These are phyloP conservation scores for Pangasius sanitwongsei DNA, from an alignment of 2,797 vertebrate species.

Conservation along the genomic window DNA sequence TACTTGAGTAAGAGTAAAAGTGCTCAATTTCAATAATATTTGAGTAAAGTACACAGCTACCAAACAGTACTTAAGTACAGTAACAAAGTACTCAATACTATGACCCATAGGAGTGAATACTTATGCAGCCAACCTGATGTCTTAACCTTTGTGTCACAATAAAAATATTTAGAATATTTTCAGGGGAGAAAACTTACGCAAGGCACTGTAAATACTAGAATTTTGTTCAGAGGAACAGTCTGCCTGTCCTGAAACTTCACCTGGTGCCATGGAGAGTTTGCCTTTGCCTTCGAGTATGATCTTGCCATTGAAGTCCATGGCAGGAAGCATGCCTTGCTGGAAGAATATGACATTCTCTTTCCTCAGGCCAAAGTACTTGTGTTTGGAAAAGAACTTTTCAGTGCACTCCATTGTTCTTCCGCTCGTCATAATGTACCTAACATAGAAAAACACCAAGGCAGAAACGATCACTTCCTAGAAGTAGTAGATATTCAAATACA, in stretches of 20 bases:
- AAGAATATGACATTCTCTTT: conserved; percentile 88
- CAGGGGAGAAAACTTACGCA: neutral
- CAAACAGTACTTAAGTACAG: neutral
- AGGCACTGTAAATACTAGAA: too few relatives aligned
- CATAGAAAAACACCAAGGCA: conserved; percentile 25
- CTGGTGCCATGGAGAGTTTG: conserved; percentile 94
- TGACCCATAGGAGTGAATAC: neutral
- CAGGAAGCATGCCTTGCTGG: conserved; percentile 97
- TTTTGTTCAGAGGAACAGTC: neutral
- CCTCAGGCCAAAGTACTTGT: conserved; percentile 87
- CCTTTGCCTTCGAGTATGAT: conserved; percentile 90
- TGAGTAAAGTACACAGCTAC: neutral
- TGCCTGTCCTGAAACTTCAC: conserved; percentile 63
- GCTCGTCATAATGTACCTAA: conserved; percentile 98
- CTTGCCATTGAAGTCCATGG: conserved; percentile 90
- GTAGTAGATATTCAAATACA: neutral
- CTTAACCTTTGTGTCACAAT: neutral
- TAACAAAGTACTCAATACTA: neutral
- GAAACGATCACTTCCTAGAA: neutral
- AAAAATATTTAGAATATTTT: neutral
- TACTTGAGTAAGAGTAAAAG: too few relatives aligned
- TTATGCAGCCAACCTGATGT: neutral
- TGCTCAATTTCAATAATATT: neutral
- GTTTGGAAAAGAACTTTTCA: conserved; percentile 83
- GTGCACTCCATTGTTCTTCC: conserved; percentile 92